phyloP scores from a whole-genome alignment of 2,888 invertebrate species.

The Parnassius apollo region DNA sequence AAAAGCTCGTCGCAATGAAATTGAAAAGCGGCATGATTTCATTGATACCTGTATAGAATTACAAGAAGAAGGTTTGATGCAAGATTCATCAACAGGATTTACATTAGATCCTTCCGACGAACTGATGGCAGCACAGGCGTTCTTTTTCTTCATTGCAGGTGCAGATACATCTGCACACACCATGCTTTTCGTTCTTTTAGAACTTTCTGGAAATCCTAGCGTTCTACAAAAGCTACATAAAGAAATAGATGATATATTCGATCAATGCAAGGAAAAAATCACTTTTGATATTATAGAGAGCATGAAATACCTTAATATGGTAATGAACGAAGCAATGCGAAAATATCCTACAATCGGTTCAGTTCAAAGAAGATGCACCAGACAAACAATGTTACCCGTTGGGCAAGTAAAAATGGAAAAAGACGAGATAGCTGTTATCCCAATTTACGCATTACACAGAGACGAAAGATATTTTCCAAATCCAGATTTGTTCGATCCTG shows the following conservation, averaged over 20 bases:
- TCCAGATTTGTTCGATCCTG: conserved; percentile 34
- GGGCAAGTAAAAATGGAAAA: conserved; percentile 43
- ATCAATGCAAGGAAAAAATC: conserved; percentile 43
- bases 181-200: too few relatives aligned
- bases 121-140: too few relatives aligned
- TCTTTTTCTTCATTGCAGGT: too few relatives aligned
- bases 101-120: too few relatives aligned
- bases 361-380: conserved; percentile 50
- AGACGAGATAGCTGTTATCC: conserved; percentile 36
- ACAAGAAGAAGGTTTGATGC: conserved; percentile 33
- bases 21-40: conserved; percentile 36
- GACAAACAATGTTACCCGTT: conserved; percentile 48
- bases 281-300: conserved; percentile 50
- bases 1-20: conserved; percentile 38
- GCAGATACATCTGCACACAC: too few relatives aligned
- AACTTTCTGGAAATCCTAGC: conserved; percentile 43
- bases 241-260: conserved; percentile 49
- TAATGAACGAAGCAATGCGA: conserved; percentile 61
- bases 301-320: conserved; percentile 55
- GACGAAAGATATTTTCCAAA: too few relatives aligned
- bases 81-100: conserved; percentile 24
- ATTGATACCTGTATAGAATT: conserved; percentile 37
- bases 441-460: conserved; percentile 38
- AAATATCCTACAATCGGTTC: conserved; percentile 62
- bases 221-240: conserved; percentile 46